A percentile compares a stretch with the other conserved stretches of the same genome.
Conservation (phyloP, 1,140 invertebrate genomes). For the Pentalonia nigronervosa region DNA sequence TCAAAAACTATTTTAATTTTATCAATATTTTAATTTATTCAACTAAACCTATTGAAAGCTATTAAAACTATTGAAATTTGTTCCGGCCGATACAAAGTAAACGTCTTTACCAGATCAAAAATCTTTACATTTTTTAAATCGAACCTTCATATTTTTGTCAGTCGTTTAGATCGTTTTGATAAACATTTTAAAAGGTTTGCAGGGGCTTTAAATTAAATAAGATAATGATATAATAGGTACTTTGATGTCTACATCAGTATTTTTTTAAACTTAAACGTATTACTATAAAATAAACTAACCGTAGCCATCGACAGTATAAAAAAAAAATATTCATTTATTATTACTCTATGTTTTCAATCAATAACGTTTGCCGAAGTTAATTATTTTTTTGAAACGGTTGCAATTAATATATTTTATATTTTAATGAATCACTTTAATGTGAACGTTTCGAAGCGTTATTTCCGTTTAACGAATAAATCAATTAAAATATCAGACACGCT, state of each 20-base stretch:
- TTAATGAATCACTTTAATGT: background rate
- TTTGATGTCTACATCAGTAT: background rate
- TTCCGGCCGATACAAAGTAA: no score
- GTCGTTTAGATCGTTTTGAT: no score
- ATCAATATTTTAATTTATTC: no score
- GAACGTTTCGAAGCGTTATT: background rate
- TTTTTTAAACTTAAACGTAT: background rate
- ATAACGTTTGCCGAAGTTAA: background rate
- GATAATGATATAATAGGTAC: background rate
- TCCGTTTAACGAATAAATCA: background rate
- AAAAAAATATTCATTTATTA: background rate
- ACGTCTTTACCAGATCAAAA: no score
- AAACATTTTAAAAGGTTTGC: no score
- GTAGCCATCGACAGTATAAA: background rate
- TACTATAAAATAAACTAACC: background rate
- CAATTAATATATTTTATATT: background rate
- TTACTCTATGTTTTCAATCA: slow-evolving; percentile 23
- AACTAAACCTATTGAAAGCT: no score
- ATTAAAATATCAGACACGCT: background rate
- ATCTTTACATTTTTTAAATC: no score
- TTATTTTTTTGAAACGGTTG: background rate
- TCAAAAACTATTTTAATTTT: no score
- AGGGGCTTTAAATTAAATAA: background rate
- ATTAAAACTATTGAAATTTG: no score
- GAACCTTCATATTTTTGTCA: no score